phyloP scores from a whole-genome alignment of 53 echinoderm and acorn worm species.

The Zoroaster sp. region DNA sequence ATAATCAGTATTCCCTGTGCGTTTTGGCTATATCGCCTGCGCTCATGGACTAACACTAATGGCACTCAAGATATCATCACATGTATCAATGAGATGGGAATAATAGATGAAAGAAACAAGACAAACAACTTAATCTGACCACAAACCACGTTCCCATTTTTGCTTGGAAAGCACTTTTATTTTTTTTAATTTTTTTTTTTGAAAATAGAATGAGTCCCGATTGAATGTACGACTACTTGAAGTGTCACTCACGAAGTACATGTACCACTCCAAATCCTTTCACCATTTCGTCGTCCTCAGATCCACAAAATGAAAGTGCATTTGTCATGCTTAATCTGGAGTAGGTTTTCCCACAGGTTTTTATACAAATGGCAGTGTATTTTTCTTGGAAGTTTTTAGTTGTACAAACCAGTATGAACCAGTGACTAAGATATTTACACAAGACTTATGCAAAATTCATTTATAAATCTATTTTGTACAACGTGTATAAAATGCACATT shows the following conservation, averaged over 20 bases:
- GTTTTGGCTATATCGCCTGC: background rate
- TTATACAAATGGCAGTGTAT: too few relatives aligned
- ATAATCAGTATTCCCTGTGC: slow-evolving; percentile 21
- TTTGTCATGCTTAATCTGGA: background rate
- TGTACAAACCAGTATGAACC: background rate
- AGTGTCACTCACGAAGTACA: too few relatives aligned
- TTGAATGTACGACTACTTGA: background rate
- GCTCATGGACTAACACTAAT: background rate
- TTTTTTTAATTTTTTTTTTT: too few relatives aligned
- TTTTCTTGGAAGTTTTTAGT: background rate
- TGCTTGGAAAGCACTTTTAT: too few relatives aligned
- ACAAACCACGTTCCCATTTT: background rate
- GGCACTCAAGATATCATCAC: background rate
- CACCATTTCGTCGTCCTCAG: background rate
- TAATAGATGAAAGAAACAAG: background rate
- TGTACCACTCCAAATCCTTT: too few relatives aligned
- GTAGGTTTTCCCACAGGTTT: background rate
- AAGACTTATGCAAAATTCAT: background rate
- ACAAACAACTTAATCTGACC: background rate
- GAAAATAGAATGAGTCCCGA: background rate
- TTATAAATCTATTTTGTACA: too few relatives aligned
- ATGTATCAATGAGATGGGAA: background rate
- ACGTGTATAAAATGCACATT: too few relatives aligned
- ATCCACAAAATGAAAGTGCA: background rate
- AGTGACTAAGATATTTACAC: slow-evolving; percentile 31